phyloP scores from a whole-genome alignment of 2,888 invertebrate genomes.

The Leptura quadrifasciata region DNA sequence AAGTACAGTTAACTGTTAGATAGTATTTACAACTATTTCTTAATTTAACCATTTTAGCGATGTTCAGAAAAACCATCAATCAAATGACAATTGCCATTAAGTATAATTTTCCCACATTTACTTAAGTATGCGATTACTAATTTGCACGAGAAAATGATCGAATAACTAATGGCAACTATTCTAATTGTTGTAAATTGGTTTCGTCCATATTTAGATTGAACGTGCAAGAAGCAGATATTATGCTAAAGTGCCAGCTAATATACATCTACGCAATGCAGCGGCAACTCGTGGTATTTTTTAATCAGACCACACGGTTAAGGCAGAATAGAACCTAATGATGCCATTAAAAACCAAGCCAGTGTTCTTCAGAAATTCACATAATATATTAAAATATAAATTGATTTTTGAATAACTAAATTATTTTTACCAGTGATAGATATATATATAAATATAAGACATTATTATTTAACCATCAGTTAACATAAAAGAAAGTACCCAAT shows the following conservation, averaged over 20 bases:
- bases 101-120: neutral
- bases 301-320: neutral
- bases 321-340: too few relatives aligned
- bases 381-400: too few relatives aligned
- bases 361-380: too few relatives aligned
- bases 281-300: neutral
- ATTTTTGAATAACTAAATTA: too few relatives aligned
- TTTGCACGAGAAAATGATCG: slow-evolving; percentile 21
- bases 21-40: too few relatives aligned
- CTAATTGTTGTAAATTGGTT: slow-evolving; percentile 29
- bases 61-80: neutral
- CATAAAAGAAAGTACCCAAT: too few relatives aligned
- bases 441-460: too few relatives aligned
- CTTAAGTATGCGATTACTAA: neutral
- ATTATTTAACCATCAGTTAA: too few relatives aligned
- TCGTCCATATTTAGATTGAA: slow-evolving; percentile 19
- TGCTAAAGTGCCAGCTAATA: neutral
- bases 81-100: neutral
- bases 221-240: slow-evolving; percentile 18
- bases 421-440: too few relatives aligned
- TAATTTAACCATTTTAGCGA: neutral
- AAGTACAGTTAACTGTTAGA: too few relatives aligned
- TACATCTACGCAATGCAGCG: neutral
- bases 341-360: too few relatives aligned
- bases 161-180: slow-evolving; percentile 1